Percentiles rank a stretch among this genome's conserved stretches.
These are phyloP conservation scores for Lithosia quadra DNA, from an alignment of 2,888 invertebrate species.

Conservation along the genomic window DNA sequence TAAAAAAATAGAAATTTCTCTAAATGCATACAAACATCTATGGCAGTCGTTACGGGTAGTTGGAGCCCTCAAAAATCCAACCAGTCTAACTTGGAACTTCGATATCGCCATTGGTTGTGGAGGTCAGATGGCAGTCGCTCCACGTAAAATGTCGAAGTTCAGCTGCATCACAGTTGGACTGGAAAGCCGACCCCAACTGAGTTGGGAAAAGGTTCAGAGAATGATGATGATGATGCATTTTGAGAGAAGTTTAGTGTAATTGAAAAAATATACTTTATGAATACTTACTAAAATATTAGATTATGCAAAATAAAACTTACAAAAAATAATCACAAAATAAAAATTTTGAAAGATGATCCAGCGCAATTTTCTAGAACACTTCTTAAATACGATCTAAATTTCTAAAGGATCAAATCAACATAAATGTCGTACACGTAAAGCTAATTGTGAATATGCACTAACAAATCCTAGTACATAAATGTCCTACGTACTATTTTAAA, in stretches of 20 bases:
- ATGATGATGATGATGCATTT: too few species aligned
- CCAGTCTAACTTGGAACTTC: too few species aligned
- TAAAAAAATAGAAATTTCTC: conserved; percentile 2
- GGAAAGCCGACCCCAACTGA: too few species aligned
- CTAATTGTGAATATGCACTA: conserved; percentile 10
- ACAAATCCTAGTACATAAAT: conserved; percentile 27
- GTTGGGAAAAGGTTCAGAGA: too few species aligned
- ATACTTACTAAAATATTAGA: not conserved
- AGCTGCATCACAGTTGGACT: too few species aligned
- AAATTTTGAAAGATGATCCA: not conserved
- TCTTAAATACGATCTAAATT: not conserved
- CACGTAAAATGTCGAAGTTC: too few species aligned
- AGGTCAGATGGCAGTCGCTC: too few species aligned
- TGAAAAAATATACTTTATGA: not conserved
- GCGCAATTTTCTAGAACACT: not conserved
- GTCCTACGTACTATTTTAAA: conserved; percentile 35
- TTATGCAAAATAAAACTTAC: not conserved
- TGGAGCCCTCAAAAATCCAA: too few species aligned
- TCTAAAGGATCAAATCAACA: not conserved
- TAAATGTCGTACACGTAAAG: not conserved
- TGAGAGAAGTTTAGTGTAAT: too few species aligned
- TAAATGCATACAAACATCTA: too few species aligned
- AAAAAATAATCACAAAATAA: not conserved
- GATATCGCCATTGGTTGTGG: too few species aligned
- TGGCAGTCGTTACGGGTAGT: too few species aligned